Evolutionary conservation across 1,140 invertebrate genomes (phyloP), one percentile per base, ranked within the genome.

Genomic region (Amphibalanus amphitrite): DNA sequence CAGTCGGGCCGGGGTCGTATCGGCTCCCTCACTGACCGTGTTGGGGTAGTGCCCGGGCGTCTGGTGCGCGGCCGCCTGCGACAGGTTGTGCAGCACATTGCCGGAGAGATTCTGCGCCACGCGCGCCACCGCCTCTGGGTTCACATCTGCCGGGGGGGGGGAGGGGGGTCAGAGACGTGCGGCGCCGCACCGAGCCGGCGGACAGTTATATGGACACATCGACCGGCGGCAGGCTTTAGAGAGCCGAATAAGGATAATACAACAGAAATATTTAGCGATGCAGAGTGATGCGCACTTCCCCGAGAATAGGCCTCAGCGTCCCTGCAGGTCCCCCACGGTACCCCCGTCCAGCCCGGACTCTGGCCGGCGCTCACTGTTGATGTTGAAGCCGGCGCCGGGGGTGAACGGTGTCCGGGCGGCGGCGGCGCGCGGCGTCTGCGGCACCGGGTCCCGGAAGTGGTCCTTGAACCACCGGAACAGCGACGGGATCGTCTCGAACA

Each of bases 401-500:
- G 29, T 64, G 30, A 64, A 33, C 1, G 79, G 78, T 13, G 78
- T 78, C 33, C 76, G 76, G 25, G 74, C 75, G 70, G 76, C 76
- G 68, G 75, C 77, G 25, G 72, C 75, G 76, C 89, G 89, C 72
- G 89, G 81, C 82, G 90, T 86, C 75, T 88, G 88, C 74, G 82
- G 85, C 13, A 89, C 88, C 76, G 91, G 81, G 79, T 85, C 88
- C 69, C 92, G 82, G 83, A 95, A 98, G 78, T 99, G 94, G 80
- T 95, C 92, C 79, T 99, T 99, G 80, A 98, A 99, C 95, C 95
- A 99, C 70, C 90, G 86, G 74, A 99, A 86, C 15, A 98, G 78
- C 1, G 88, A 86, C 71, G 86, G 88, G 0, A 98, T 82, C 0
- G 89, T 88, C 71, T 90, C 87, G 80, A 98, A 98, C 76, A 89